Evolutionary conservation across 1,140 invertebrate genomes (phyloP).

Genomic region (Diprion similis): DNA sequence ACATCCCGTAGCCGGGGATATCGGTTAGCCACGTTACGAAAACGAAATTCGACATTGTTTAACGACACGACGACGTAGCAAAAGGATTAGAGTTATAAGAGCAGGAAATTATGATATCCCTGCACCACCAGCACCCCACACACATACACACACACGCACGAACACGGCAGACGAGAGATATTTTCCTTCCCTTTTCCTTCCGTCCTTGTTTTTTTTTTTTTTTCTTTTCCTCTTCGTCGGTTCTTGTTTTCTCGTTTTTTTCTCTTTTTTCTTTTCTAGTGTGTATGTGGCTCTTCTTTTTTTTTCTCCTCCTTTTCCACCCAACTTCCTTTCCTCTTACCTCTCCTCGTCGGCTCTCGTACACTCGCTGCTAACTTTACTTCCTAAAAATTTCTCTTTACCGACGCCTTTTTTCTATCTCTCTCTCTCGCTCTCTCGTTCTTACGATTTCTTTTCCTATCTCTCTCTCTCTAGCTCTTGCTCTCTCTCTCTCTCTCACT

Average conservation of each 20-base stretch:
- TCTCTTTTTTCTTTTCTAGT: background rate
- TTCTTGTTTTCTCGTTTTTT: slow-evolving; percentile 13
- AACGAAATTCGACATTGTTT: slow-evolving; percentile 1
- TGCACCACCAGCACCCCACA: too few relatives aligned
- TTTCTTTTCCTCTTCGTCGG: background rate
- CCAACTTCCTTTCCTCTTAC: background rate
- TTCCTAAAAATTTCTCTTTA: too few relatives aligned
- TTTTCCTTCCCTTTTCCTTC: slow-evolving; percentile 25
- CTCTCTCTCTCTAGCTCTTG: too few relatives aligned
- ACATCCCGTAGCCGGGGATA: slow-evolving; percentile 3
- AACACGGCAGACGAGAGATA: slow-evolving; percentile 17
- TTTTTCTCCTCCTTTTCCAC: background rate
- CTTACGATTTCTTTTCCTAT: slow-evolving; percentile 17
- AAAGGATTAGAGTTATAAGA: background rate
- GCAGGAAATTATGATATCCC: too few relatives aligned
- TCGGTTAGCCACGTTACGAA: slow-evolving; percentile 7
- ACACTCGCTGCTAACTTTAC: background rate
- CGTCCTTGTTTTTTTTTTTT: slow-evolving; percentile 26
- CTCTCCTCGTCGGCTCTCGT: slow-evolving; percentile 35
- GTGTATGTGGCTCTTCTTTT: background rate
- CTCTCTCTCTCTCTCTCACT: too few relatives aligned
- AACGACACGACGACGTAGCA: background rate
- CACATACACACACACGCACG: too few relatives aligned
- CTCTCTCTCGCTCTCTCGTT: background rate
- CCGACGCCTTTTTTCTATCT: too few relatives aligned